Conservation (phyloP, 2,113 vertebrate genomes). For the Trachemys scripta region DNA sequence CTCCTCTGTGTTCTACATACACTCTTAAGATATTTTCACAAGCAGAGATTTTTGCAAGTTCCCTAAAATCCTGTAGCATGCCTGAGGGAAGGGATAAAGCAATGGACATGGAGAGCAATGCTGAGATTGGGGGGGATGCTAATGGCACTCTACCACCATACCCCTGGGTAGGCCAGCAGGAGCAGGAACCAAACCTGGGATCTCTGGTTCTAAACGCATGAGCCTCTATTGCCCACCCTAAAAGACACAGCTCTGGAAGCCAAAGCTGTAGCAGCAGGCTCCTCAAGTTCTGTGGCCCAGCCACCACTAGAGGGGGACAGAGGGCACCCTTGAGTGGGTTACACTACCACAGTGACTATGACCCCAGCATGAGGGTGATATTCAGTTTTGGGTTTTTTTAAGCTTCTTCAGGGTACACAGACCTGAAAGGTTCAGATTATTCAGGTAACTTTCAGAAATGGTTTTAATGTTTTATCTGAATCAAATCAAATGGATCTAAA, state of each 20-base stretch:
- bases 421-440: neutral
- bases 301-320: neutral
- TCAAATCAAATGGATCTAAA: neutral
- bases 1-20: neutral
- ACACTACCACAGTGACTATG: too few species aligned
- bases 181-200: too few species aligned
- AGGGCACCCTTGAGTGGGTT: rapidly evolving
- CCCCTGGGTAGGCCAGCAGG: too few species aligned
- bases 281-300: neutral
- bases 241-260: too few species aligned
- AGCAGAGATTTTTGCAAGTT: neutral
- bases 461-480: neutral
- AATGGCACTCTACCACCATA: too few species aligned
- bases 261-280: neutral
- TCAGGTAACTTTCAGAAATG: neutral
- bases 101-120: neutral
- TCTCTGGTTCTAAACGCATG: too few species aligned
- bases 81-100: neutral
- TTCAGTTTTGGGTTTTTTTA: neutral
- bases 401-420: neutral
- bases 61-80: neutral
- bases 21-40: slow-evolving; percentile 2
- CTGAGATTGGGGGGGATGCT: neutral
- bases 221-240: neutral
- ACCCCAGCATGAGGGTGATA: neutral